These are phyloP conservation scores for Nematopogon swammerdamellus DNA, from an alignment of 2,888 invertebrate genomes.

Conservation along the genomic window DNA sequence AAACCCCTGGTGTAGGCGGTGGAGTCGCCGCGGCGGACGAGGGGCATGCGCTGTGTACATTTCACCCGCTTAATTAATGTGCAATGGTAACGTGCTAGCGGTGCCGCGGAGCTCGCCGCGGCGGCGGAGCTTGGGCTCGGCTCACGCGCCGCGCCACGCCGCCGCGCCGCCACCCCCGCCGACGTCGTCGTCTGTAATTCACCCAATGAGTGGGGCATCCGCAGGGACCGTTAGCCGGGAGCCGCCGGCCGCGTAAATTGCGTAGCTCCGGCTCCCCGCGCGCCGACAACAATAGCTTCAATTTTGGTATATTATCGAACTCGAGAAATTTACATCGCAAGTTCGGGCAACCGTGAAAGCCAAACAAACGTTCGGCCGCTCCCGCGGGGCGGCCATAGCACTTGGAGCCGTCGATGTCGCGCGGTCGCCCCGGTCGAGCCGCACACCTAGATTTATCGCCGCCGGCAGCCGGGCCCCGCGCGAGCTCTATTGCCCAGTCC, in stretches of 20 bases:
- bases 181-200: too few species aligned
- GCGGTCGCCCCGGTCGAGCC: too few species aligned
- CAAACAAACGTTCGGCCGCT: neutral
- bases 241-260: constrained; percentile 39
- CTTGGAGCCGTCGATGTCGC: neutral
- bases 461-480: too few species aligned
- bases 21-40: too few species aligned
- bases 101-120: too few species aligned
- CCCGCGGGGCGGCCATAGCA: neutral
- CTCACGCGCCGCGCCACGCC: neutral
- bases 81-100: constrained; percentile 33
- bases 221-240: neutral
- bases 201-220: neutral
- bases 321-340: neutral
- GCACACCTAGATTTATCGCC: neutral
- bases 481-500: too few species aligned
- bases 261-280: constrained; percentile 29
- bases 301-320: constrained; percentile 30
- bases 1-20: too few species aligned
- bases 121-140: neutral
- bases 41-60: constrained; percentile 47
- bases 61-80: constrained; percentile 51
- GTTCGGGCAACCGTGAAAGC: constrained; percentile 1
- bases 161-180: too few species aligned
- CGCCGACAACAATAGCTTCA: constrained; percentile 37